Evolutionary conservation across 92 coral and sea anemone genomes (phyloP).

Genomic region (Phenganax subtilis): DNA sequence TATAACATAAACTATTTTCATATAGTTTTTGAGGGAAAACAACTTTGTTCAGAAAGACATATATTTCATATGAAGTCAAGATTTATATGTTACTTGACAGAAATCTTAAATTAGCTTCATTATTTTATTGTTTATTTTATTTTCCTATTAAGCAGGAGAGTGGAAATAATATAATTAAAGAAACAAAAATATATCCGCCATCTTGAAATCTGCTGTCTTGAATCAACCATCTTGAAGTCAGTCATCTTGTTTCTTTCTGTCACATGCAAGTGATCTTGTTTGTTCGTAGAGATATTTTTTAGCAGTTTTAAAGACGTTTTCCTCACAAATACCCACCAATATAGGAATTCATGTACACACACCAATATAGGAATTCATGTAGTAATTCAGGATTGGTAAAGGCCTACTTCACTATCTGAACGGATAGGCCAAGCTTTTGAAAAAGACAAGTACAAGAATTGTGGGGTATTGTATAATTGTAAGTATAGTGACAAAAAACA

Average conservation of each 20-base stretch:
- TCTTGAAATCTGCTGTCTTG: slow-evolving; percentile 31
- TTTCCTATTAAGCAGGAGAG: background rate
- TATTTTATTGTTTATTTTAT: background rate
- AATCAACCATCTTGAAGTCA: slow-evolving; percentile 30
- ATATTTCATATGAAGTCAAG: too few relatives aligned
- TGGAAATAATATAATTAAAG: background rate
- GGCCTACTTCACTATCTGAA: too few relatives aligned
- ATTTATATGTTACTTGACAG: background rate
- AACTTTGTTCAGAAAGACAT: too few relatives aligned
- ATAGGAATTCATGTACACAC: too few relatives aligned
- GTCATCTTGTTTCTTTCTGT: slow-evolving; percentile 12
- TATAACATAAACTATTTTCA: too few relatives aligned
- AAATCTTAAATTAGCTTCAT: background rate
- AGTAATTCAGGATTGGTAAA: too few relatives aligned
- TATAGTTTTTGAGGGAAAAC: too few relatives aligned
- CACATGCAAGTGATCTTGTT: background rate
- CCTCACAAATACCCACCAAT: too few relatives aligned
- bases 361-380: too few relatives aligned
- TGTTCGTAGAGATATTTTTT: background rate
- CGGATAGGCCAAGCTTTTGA: background rate
- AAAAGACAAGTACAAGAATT: background rate
- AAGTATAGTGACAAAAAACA: background rate
- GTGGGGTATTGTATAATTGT: background rate
- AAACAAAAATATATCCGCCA: slow-evolving; percentile 34
- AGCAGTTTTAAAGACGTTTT: too few relatives aligned